Evolutionary conservation across 1,140 invertebrate genomes (phyloP).

Genomic region (Ectropis grisescens): DNA sequence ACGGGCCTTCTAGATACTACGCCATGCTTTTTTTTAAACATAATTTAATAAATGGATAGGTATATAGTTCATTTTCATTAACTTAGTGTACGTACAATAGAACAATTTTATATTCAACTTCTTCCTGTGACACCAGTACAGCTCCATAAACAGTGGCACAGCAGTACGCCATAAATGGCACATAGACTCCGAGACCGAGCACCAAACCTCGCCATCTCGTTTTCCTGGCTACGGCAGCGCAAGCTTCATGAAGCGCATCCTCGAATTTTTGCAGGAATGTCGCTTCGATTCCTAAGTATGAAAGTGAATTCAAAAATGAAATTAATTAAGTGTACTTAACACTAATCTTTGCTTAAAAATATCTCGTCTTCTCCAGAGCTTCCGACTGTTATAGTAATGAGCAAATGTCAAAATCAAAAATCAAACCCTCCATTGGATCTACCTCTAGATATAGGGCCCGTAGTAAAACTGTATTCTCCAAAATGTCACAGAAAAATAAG

Average conservation of each 20-base stretch:
- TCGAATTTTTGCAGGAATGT: constrained; percentile 73
- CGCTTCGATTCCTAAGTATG: constrained; percentile 68
- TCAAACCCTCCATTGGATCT: too few relatives aligned
- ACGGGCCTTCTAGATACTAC: too few relatives aligned
- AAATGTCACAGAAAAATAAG: too few relatives aligned
- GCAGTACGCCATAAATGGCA: constrained; percentile 82
- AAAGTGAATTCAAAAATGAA: constrained; percentile 1
- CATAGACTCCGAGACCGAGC: constrained; percentile 78
- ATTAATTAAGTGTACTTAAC: not conserved
- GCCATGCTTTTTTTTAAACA: too few relatives aligned
- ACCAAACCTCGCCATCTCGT: constrained; percentile 77
- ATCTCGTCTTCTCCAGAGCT: too few relatives aligned
- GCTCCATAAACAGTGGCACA: constrained; percentile 81
- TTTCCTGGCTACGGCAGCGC: constrained; percentile 70
- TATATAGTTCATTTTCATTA: too few relatives aligned
- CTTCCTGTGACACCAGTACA: constrained; percentile 74
- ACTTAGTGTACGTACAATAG: constrained; percentile 80
- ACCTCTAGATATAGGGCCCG: too few relatives aligned
- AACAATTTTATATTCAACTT: constrained; percentile 78
- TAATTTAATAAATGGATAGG: too few relatives aligned
- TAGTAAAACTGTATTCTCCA: too few relatives aligned
- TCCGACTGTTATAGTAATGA: too few relatives aligned
- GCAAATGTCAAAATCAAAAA: too few relatives aligned
- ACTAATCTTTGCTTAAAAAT: constrained; percentile 44
- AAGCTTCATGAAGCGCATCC: constrained; percentile 67